Evolutionary conservation across 2,113 vertebrate genomes (phyloP).

Genomic region (Capreolus pygargus): DNA sequence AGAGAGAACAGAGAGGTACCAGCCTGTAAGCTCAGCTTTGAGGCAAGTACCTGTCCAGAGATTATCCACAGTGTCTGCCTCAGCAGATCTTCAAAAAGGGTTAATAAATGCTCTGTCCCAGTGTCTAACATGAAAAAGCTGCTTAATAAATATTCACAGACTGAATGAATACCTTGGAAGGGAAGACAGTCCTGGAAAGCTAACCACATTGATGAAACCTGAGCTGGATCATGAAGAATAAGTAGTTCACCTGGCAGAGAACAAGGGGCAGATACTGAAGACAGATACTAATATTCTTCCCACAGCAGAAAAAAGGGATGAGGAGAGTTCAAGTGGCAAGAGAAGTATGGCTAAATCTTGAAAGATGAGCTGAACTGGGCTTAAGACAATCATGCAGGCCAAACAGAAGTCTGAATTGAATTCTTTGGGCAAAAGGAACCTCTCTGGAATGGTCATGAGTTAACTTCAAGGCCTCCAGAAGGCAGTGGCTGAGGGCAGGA

Average conservation of each 20-base stretch:
- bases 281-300: background rate
- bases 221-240: background rate
- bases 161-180: background rate
- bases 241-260: background rate
- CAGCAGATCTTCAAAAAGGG: background rate
- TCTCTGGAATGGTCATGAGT: background rate
- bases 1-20: background rate
- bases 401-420: background rate
- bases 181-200: slow-evolving; percentile 3
- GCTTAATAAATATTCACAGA: background rate
- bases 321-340: background rate
- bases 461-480: background rate
- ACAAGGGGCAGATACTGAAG: background rate
- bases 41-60: background rate
- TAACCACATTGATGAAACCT: background rate
- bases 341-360: background rate
- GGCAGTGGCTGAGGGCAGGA: background rate
- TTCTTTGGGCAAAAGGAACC: background rate
- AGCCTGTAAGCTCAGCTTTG: background rate
- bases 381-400: background rate
- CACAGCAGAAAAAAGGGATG: background rate
- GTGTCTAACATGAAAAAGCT: background rate
- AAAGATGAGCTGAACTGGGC: background rate
- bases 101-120: background rate
- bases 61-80: background rate